Evolutionary conservation across 2,797 vertebrate genomes (phyloP), one percentile per base, ranked within the genome.

Genomic region (Sebastes steindachneri): DNA sequence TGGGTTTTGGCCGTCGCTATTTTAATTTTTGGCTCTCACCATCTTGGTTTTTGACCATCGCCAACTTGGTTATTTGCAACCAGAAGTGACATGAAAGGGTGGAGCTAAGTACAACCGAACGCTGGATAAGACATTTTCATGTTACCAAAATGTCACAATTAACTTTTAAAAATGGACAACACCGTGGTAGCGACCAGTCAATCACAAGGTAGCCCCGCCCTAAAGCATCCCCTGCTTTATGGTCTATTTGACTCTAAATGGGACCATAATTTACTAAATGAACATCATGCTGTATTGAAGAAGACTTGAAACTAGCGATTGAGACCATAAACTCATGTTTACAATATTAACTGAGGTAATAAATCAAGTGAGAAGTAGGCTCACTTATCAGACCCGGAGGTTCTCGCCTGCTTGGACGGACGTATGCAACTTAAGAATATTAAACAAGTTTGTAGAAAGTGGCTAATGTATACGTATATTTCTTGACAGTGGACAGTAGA

Each of bases 111-210:
- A 33, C 29, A 62, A 62, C 59, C 9, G 1, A 62, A 31, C 0
- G 9, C 26, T 60, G 28, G 3, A 17, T 60, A n/a, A 31, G 17
- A 3, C 29, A 3, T 29, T 29, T 31, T 1, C 1, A 29, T 0
- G 26, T 15, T 3, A 29, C 26, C 57, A 11, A 60, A 60, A 60
- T 8, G 15, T 59, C 1, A 58, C 2, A 58, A 28, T 17, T 28
- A 58, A 58, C 15, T 48, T 48, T 48, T 1, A 19, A 48, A 48
- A 48, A 48, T 48, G 41, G 7, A 48, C 41, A 48, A 1, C 0
- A 1, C 15, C 7, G 15, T 48, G 41, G 6, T 7, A 45, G 1
- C 1, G 1, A 0, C 45, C 7, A 19, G 45, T 48, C 45, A 48
- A 48, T 8, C 45, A 48, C 0, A 48, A 48, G 45, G 15, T 19